Conservation (phyloP, 2,113 vertebrate species). For the cattle (Bos taurus) region ARS-UCD2.0 NC_037345.1:41263501-41264000, state of each 20-base stretch:
- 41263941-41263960: not conserved
- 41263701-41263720: too few species aligned
- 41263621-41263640: not conserved
- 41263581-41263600: not conserved
- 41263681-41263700: not conserved
- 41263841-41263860: too few species aligned
- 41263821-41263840: not conserved
- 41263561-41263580: not conserved
- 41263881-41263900: not conserved
- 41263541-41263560: not conserved
- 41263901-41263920: not conserved
- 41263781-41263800: not conserved
- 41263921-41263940: not conserved
- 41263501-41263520: not conserved
- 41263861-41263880: fast-evolving
- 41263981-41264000: not conserved
- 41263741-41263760: not conserved
- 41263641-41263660: fast-evolving
- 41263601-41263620: not conserved
- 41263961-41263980: not conserved
- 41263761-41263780: not conserved
- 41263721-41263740: not conserved
- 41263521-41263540: not conserved
- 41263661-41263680: fast-evolving
- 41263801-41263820: not conserved